Base-by-base conservation (phyloP, 2,113 vertebrate species). In the Odocoileus virginianus region DNA sequence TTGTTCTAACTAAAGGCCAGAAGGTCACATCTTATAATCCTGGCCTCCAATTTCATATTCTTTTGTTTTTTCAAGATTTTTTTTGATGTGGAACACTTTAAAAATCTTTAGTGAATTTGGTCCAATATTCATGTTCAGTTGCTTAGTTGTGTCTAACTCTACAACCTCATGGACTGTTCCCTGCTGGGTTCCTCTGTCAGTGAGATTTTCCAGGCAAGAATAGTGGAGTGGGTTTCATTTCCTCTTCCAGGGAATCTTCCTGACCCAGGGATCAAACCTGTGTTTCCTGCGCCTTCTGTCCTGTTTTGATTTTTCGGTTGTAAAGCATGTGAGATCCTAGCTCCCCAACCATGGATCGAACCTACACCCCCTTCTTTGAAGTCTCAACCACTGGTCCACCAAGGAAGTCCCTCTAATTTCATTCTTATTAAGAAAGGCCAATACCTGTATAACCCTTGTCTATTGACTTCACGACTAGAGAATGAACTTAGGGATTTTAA, bases 301-400 rank as follows among this genome's bases (percentile, higher is more conserved):
- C 40, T 43, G 23, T 76, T 76, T 76, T 76, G 40, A 15, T 25
- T 40, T 7, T 76, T 76, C 0, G 0, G 23, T 14, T 76, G 12
- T 0, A 6, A 76, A 3, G 40, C 40, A 43, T 0, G 19, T 40
- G n/a, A 40, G 19, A 71, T 43, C 21, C 40, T 76, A 76, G 40
- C 71, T 76, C 71, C 12, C 23, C 12, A 43, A 7, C 71, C 12
- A 27, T 14, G 40, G 71, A 43, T 76, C 0, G 3, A 76, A 76
- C 71, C 23, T 27, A 27, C 3, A 76, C 40, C 40, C 36, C 0
- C 71, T 76, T 43, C 40, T 43, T 6, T 43, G 40, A 76, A 76
- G 3, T 43, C 11, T 76, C 71, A 76, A 76, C 23, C 71, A 76
- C 40, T 15, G 40, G 40, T 14, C 11, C 40, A 76, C 23, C 40